These are phyloP conservation scores for Danio aesculapii DNA, from an alignment of 2,797 vertebrate genomes.

Conservation along the genomic window DNA sequence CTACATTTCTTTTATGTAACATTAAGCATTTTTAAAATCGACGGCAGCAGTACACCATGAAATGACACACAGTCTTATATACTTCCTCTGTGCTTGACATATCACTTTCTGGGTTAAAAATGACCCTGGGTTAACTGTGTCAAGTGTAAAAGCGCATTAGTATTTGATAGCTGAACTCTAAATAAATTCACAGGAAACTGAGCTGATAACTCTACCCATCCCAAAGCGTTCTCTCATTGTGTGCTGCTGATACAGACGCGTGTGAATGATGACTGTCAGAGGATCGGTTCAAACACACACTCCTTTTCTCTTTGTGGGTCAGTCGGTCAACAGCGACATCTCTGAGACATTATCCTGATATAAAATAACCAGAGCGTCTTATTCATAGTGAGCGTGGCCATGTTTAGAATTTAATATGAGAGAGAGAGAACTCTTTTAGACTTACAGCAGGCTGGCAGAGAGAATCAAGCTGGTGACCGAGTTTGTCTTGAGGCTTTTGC, in stretches of 20 bases:
- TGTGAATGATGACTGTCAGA: neutral
- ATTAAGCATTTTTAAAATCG: too few species aligned
- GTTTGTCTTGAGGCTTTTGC: neutral
- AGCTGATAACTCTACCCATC: conserved; percentile 16
- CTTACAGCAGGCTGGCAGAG: neutral
- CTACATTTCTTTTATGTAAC: neutral
- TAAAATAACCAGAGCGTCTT: conserved; percentile 37
- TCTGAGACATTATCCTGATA: conserved; percentile 40
- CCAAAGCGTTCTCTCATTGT: conserved; percentile 11
- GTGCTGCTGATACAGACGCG: conserved; percentile 5
- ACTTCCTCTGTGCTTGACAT: neutral
- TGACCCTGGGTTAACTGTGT: neutral
- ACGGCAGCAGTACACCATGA: neutral
- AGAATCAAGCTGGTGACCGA: conserved; percentile 2
- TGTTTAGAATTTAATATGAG: conserved; percentile 33
- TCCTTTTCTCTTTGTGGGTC: conserved; percentile 27
- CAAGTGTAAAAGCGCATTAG: conserved; percentile 12
- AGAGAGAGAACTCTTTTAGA: conserved; percentile 31
- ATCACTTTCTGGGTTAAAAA: neutral
- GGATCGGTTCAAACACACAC: neutral
- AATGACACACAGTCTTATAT: neutral
- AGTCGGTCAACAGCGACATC: conserved; percentile 8
- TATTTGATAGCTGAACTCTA: conserved; percentile 32
- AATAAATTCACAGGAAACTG: conserved; percentile 27
- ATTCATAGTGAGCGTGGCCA: conserved; percentile 49